Percentiles rank a stretch among this genome's conserved stretches.
Conservation (phyloP, 1,140 invertebrate species). For the Drosophila pachea region DNA sequence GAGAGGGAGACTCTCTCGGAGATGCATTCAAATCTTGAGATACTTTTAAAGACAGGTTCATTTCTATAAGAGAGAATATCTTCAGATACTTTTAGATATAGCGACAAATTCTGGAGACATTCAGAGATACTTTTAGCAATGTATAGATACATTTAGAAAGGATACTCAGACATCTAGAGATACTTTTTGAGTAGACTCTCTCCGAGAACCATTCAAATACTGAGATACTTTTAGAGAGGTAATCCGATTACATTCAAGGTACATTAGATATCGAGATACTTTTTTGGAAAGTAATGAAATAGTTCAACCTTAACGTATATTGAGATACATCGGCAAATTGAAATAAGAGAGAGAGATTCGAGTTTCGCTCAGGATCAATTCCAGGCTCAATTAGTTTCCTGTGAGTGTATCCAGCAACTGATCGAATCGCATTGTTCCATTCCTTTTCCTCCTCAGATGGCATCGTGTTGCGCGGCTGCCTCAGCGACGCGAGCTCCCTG, state of each 20-base stretch:
- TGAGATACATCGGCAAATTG: too few relatives aligned
- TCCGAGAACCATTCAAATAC: background rate
- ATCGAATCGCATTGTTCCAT: background rate
- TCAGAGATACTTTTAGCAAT: background rate
- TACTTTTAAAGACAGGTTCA: background rate
- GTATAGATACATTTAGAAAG: background rate
- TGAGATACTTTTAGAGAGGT: background rate
- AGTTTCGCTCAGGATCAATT: too few relatives aligned
- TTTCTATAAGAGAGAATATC: background rate
- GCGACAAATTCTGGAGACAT: background rate
- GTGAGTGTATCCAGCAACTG: background rate
- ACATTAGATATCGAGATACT: too few relatives aligned
- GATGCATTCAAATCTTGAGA: background rate
- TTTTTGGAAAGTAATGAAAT: too few relatives aligned
- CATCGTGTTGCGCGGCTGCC: conserved; percentile 48
- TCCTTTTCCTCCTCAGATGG: conserved; percentile 32
- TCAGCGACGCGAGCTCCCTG: conserved; percentile 18
- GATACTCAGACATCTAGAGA: background rate
- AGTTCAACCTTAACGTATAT: too few relatives aligned
- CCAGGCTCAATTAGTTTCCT: background rate
- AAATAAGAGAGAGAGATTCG: too few relatives aligned
- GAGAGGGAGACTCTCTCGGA: too few relatives aligned
- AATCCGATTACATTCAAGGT: background rate
- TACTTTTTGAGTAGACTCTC: background rate
- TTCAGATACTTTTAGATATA: background rate